Base-by-base conservation (phyloP, 2,113 vertebrate species). In the Alligator sinensis region DNA sequence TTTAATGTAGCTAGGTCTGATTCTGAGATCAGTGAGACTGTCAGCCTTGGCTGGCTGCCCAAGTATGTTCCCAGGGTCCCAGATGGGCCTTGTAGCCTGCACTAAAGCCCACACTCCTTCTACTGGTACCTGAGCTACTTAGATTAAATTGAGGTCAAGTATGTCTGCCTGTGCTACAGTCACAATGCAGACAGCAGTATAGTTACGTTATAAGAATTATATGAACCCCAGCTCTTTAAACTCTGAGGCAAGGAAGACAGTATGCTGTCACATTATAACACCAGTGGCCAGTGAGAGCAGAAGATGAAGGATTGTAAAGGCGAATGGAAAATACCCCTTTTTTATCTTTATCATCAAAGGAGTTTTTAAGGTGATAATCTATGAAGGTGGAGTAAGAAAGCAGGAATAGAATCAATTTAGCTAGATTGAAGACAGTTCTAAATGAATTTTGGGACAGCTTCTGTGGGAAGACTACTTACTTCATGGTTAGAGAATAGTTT, bases 401-500 rank as follows among this genome's bases (percentile, higher is more conserved):
- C 13, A 79, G 34, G 2, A 4, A 85, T 38, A 85, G 84, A 94
- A 92, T 47, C 27, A 47, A 34, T 74, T 61, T 76, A 59, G 27
- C 21, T n/a, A 74, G 82, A 84, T 81, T 81, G 77, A 94, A 78
- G 30, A 6, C 55, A 81, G 2, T 87, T 88, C 90, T 77, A 84
- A 82, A 90, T 79, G 18, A 90, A 64, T 90, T 9, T 28, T 64
- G 24, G 55, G 27, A 25, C 76, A 58, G 82, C 77, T 18, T 24
- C 34, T 91, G 28, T 47, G 80, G 70, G 92, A 93, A 72, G 47
- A 47, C 47, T 80, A 89, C 75, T 64, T 92, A 90, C 78, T 91
- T 93, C 88, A 93, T 95, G 76, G 84, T 95, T 87, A 80, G 34
- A 75, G n/a, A 47, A 47, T 55, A 90, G 85, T 89, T 70, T 89